Evolutionary conservation across 1,140 invertebrate species (phyloP).

Genomic region (Drosophila azteca): DNA sequence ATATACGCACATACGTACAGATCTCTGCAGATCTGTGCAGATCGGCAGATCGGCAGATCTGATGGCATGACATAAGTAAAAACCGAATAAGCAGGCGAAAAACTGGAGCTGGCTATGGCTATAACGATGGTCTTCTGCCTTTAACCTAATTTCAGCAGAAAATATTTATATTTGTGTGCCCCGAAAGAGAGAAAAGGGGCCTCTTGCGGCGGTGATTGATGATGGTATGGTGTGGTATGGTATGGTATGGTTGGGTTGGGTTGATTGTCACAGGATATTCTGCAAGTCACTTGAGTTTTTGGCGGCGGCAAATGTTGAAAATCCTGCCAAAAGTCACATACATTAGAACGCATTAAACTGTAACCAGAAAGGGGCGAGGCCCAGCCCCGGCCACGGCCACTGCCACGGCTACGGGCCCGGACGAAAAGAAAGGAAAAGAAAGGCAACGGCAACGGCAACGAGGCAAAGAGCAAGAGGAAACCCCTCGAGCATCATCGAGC

Average conservation of each 20-base stretch:
- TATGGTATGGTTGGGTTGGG: background rate
- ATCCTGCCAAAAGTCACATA: constrained; percentile 79
- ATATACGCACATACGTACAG: no score
- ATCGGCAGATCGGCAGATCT: constrained; percentile 24
- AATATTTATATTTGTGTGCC: constrained; percentile 69
- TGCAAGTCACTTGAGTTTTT: constrained; percentile 69
- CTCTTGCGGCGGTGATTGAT: constrained; percentile 65
- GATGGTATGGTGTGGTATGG: constrained; percentile 35
- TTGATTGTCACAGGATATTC: constrained; percentile 65
- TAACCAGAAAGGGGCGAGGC: constrained; percentile 71
- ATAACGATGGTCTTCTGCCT: constrained; percentile 28
- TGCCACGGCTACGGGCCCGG: constrained; percentile 15
- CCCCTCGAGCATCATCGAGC: constrained; percentile 45
- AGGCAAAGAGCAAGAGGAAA: constrained; percentile 16
- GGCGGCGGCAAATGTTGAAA: constrained; percentile 58
- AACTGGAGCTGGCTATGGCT: background rate
- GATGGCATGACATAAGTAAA: constrained; percentile 64
- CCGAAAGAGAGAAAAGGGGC: constrained; percentile 45
- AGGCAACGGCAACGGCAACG: background rate
- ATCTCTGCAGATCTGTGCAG: background rate
- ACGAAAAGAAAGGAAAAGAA: constrained; percentile 23
- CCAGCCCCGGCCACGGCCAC: constrained; percentile 16
- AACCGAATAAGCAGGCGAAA: background rate
- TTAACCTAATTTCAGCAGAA: constrained; percentile 79
- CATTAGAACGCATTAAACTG: constrained; percentile 82